These are phyloP conservation scores for Laothoe populi DNA, from an alignment of 2,888 invertebrate genomes.

Conservation along the genomic window DNA sequence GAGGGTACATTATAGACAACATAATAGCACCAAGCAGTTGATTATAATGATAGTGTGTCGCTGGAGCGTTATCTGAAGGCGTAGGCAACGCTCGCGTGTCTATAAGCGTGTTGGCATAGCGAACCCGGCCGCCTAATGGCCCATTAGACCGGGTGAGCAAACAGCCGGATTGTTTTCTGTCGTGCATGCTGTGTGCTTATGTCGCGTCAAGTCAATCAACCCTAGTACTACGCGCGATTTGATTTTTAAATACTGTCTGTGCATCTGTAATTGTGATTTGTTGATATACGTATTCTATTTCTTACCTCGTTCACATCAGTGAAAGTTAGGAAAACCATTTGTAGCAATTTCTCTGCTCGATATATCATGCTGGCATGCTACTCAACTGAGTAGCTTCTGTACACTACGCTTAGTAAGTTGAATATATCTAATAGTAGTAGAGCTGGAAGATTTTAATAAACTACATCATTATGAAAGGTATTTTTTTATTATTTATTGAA, in stretches of 20 bases:
- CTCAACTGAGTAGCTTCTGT: too few species aligned
- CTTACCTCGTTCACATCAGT: too few species aligned
- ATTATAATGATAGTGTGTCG: conserved; percentile 25
- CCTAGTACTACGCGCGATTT: conserved; percentile 30
- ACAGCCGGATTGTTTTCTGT: conserved; percentile 63
- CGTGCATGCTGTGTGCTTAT: conserved; percentile 40
- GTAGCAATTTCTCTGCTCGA: too few species aligned
- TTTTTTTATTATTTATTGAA: too few species aligned
- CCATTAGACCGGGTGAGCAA: conserved; percentile 60
- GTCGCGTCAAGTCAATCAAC: conserved; percentile 24
- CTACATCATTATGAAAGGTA: too few species aligned
- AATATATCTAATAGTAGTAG: too few species aligned
- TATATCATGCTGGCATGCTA: too few species aligned
- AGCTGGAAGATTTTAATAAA: too few species aligned
- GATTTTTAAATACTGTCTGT: background rate
- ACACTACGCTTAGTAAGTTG: too few species aligned
- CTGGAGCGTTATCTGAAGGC: conserved; percentile 34
- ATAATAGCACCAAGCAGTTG: conserved; percentile 15
- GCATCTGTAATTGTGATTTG: background rate
- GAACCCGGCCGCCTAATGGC: conserved; percentile 50
- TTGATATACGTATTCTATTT: too few species aligned
- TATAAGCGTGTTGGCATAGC: conserved; percentile 35
- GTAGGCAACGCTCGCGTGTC: conserved; percentile 35
- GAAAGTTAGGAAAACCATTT: too few species aligned
- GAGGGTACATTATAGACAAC: conserved; percentile 13